These are phyloP conservation scores for Athene noctua DNA, from an alignment of 2,113 vertebrate species.

Conservation along the genomic window DNA sequence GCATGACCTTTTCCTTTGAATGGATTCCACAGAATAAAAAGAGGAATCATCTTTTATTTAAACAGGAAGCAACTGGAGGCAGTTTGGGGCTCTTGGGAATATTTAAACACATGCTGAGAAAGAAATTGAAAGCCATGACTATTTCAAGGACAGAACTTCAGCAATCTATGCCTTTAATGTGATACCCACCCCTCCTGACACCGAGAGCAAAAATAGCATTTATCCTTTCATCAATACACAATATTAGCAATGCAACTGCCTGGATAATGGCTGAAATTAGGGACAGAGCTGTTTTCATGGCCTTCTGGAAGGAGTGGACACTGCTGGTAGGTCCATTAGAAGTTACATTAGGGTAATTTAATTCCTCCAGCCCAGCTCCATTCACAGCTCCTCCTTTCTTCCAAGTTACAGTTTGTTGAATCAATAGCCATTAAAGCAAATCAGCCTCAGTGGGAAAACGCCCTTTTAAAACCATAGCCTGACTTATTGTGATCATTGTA, in stretches of 20 bases:
- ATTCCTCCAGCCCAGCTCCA: conserved; percentile 22
- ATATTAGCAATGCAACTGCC: conserved; percentile 7
- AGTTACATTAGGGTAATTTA: conserved; percentile 61
- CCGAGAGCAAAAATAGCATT: conserved; percentile 44
- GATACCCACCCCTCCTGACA: conserved; percentile 46
- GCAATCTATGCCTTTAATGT: background rate
- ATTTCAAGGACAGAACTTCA: conserved; percentile 59
- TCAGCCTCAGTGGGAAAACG: conserved; percentile 25
- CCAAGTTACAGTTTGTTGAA: conserved; percentile 47
- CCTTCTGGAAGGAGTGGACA: conserved; percentile 13
- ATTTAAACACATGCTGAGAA: conserved; percentile 69
- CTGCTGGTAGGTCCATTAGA: conserved; percentile 46
- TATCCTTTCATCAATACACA: conserved; percentile 56
- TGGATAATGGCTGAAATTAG: conserved; percentile 33
- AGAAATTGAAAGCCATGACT: conserved; percentile 66
- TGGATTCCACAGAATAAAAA: conserved; percentile 65
- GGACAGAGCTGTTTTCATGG: background rate
- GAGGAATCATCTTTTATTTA: conserved; percentile 71
- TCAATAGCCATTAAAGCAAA: conserved; percentile 66
- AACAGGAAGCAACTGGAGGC: conserved; percentile 71
- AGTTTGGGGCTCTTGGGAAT: conserved; percentile 58
- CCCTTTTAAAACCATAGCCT: conserved; percentile 10
- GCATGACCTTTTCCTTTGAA: conserved; percentile 67
- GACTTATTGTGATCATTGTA: background rate
- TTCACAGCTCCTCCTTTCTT: conserved; percentile 51